These are phyloP conservation scores for Dasyprocta punctata DNA, from an alignment of 2,113 vertebrate genomes.

Conservation along the genomic window DNA sequence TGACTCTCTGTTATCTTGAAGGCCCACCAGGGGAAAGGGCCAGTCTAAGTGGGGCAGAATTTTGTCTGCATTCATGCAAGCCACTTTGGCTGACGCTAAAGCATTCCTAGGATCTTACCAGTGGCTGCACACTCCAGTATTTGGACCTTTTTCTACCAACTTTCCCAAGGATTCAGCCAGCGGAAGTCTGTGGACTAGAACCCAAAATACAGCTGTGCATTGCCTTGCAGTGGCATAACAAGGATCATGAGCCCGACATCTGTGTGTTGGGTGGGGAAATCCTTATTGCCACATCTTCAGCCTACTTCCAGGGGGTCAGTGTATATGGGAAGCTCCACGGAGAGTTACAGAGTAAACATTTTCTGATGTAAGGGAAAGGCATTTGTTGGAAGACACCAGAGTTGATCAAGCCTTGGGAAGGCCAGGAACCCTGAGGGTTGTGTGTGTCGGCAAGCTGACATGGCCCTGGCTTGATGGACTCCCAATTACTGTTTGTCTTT, in stretches of 20 bases:
- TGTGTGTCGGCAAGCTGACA: background rate
- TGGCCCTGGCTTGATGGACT: background rate
- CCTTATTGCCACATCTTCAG: background rate
- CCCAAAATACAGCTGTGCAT: background rate
- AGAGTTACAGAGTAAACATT: background rate
- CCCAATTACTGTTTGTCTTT: background rate
- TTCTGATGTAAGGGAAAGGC: background rate
- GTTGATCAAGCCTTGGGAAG: background rate
- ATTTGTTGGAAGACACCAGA: background rate
- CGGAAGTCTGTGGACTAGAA: background rate
- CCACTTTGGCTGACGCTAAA: background rate
- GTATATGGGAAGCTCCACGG: background rate
- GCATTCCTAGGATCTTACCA: conserved; percentile 43
- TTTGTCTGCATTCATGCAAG: background rate
- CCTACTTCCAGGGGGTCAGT: background rate
- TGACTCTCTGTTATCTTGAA: background rate
- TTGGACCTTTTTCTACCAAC: background rate
- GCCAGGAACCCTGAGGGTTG: background rate
- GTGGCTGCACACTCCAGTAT: background rate
- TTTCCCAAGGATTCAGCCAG: background rate
- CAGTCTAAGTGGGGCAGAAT: background rate
- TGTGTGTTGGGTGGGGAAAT: background rate
- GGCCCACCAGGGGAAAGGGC: background rate
- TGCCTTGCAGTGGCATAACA: background rate
- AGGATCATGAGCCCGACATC: background rate